phyloP scores from a whole-genome alignment of 2,888 invertebrate species.

The Aromia moschata region DNA sequence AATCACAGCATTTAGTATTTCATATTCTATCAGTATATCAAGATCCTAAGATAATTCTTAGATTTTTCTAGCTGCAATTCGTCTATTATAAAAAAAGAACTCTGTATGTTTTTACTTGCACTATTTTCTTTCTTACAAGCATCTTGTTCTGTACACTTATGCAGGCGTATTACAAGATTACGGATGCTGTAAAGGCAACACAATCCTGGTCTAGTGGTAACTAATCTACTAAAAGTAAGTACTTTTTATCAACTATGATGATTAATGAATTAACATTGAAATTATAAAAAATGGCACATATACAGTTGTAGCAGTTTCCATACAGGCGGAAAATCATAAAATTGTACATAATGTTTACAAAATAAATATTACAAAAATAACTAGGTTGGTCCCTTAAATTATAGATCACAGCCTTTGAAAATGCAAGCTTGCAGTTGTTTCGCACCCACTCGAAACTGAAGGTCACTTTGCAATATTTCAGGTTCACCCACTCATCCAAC shows the following conservation, averaged over 20 bases:
- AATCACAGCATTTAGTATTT: slow-evolving; percentile 2
- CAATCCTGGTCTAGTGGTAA: slow-evolving; percentile 9
- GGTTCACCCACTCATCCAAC: slow-evolving; percentile 57
- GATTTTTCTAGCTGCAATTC: not conserved
- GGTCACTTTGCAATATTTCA: slow-evolving; percentile 42
- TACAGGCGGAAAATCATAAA: slow-evolving; percentile 31
- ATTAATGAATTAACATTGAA: slow-evolving; percentile 3
- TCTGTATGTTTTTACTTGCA: not conserved
- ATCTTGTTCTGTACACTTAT: not conserved
- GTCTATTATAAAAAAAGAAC: not conserved
- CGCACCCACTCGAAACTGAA: slow-evolving; percentile 31
- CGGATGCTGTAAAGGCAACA: not conserved
- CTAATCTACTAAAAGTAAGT: slow-evolving; percentile 9
- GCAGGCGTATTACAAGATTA: not conserved
- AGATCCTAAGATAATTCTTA: not conserved
- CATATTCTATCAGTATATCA: not conserved
- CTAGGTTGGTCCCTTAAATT: slow-evolving; percentile 60
- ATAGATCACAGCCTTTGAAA: slow-evolving; percentile 62
- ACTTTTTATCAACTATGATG: not conserved
- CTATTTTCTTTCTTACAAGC: not conserved
- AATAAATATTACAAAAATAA: slow-evolving; percentile 25
- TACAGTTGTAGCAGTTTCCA: slow-evolving; percentile 31
- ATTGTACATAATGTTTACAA: slow-evolving; percentile 13
- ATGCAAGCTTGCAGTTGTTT: slow-evolving; percentile 54
- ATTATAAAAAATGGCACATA: slow-evolving; percentile 38